Evolutionary conservation across 2,113 vertebrate species (phyloP).

Genomic region (Ceuthmochares aereus): DNA sequence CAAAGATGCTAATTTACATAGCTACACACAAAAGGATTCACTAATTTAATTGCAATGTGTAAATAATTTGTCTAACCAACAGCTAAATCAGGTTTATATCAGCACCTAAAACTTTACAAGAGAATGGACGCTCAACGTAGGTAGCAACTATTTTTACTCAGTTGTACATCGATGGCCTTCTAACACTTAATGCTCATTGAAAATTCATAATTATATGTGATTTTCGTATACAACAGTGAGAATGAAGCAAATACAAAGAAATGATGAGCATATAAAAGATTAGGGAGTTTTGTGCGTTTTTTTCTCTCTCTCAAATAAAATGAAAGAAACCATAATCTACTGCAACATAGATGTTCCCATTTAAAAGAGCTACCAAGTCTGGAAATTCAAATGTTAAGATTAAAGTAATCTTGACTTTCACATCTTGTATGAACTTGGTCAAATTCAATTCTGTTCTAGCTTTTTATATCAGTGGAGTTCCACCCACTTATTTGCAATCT

Average conservation of each 20-base stretch:
- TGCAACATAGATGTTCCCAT: background rate
- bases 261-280: background rate
- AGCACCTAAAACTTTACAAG: background rate
- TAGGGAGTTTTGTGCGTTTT: background rate
- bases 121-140: rapidly evolving
- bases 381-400: background rate
- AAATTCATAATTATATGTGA: background rate
- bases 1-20: background rate
- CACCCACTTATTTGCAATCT: slow-evolving; percentile 26
- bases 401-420: slow-evolving; percentile 18
- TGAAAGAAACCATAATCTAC: background rate
- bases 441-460: slow-evolving; percentile 11
- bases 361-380: background rate
- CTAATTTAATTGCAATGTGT: background rate
- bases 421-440: background rate
- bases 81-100: background rate
- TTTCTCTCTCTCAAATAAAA: background rate
- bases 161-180: background rate
- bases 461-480: slow-evolving; percentile 36
- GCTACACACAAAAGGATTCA: background rate
- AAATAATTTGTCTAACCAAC: background rate
- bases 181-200: background rate
- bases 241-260: background rate
- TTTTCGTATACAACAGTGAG: background rate
- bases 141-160: background rate